Base-by-base conservation (phyloP, 2,888 invertebrate species). In the Caprella mutica region DNA sequence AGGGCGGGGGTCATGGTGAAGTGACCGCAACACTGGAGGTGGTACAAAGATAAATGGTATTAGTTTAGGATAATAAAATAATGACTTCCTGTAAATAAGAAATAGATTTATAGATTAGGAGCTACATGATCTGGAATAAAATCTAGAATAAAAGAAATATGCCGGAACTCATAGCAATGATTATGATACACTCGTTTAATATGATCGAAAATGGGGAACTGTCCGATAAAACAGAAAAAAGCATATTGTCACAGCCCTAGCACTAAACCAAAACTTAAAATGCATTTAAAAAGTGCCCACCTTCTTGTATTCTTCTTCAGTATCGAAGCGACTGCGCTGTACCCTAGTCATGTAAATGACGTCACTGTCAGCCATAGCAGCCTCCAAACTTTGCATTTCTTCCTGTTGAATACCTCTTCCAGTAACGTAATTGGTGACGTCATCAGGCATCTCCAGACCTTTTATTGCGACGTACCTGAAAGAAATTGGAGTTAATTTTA, bases 321-420 rank as follows among this genome's bases (percentile, higher is more conserved):
- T 82, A 6, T 77, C 72, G 72, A 98, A 97, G 68, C 97, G 78
- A 74, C 98, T 98, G 44, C 84, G 81, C 72, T 99, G 98, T 68
- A 99, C 93, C 67, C 98, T 81, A 0, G 98, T 99, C 87, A 98
- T 91, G 71, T 99, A 98, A 29, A 99, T 76, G 1, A 99, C 96
- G 74, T 99, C 97, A 0, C 96, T 96, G 62, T 88, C 90, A 0
- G 84, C 83, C 30, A 98, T 75, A 2, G 89, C 92, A 58, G 85
- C 83, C 72, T 94, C 90, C 65, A 99, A 76, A 27, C 68, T 68
- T 1, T 38, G 43, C 24, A 62, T 66, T 21, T 61, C 62, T 17
- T 65, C 62, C 66, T 66, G 60, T 8, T 77, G 74, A 65, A 92
- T 82, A 38, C 87, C 86, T 69, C 84, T 86, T 1, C 83, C 78